These are phyloP conservation scores for Enteromius viviparus DNA, from an alignment of 2,797 vertebrate genomes.

Conservation along the genomic window DNA sequence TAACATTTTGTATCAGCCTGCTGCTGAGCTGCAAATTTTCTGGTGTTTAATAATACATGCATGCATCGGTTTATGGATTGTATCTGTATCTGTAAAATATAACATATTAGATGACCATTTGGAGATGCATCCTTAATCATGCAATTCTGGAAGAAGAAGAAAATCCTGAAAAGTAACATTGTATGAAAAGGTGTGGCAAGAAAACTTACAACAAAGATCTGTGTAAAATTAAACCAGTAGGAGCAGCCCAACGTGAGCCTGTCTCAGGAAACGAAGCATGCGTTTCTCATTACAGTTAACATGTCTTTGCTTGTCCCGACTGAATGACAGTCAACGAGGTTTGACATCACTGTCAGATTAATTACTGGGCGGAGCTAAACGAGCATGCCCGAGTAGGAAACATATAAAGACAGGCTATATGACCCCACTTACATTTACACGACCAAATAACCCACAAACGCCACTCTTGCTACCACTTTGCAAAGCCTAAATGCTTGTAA, in stretches of 20 bases:
- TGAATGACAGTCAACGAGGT: neutral
- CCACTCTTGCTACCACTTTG: neutral
- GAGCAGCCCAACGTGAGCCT: no score
- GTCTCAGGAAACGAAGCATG: neutral
- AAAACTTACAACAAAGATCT: neutral
- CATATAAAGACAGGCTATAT: neutral
- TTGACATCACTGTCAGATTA: neutral
- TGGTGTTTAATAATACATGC: neutral
- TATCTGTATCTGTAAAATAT: neutral
- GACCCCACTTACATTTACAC: neutral
- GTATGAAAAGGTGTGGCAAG: constrained; percentile 39
- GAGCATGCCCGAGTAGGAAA: constrained; percentile 4
- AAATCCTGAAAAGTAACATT: constrained; percentile 20
- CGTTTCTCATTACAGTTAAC: neutral
- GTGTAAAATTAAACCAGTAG: neutral
- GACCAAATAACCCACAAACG: neutral
- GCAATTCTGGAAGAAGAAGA: neutral
- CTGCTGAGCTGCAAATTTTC: neutral
- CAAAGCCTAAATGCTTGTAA: neutral
- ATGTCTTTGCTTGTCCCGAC: neutral
- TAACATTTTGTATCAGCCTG: neutral
- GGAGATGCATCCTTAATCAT: neutral
- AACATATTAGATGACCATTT: neutral
- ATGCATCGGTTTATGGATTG: neutral
- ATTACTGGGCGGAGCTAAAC: constrained; percentile 46